Percentiles rank a stretch among this genome's conserved stretches.
Evolutionary conservation across 1,140 invertebrate genomes (phyloP).

Genomic region (Leptinotarsa defecta): DNA sequence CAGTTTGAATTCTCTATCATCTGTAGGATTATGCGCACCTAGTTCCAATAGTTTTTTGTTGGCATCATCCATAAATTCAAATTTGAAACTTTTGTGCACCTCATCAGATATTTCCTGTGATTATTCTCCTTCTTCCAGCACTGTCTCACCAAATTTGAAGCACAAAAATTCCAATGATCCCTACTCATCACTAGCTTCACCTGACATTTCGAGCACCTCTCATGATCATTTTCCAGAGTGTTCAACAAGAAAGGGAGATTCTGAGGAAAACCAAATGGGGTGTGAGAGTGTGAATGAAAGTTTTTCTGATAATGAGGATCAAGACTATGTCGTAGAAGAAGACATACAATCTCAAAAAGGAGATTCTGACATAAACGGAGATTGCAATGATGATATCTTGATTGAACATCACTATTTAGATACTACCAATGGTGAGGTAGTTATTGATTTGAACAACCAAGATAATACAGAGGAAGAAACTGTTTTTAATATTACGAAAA

Average conservation of each 20-base stretch:
- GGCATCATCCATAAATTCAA: background rate
- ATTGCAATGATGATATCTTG: background rate
- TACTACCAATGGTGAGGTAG: background rate
- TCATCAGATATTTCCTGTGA: background rate
- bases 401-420: background rate
- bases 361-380: background rate
- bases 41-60: background rate
- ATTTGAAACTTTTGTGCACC: background rate
- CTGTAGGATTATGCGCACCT: background rate
- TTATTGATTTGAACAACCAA: background rate
- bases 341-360: background rate
- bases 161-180: background rate
- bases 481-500: background rate
- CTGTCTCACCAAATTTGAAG: background rate
- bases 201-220: constrained; percentile 18
- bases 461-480: background rate
- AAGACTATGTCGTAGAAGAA: background rate
- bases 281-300: background rate
- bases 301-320: background rate
- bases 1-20: background rate
- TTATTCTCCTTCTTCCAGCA: constrained; percentile 6
- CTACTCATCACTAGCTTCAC: constrained; percentile 6
- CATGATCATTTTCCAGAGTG: background rate
- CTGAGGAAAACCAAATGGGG: background rate
- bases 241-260: background rate